Conservation (phyloP, 2,797 vertebrate species). For the Amblyraja radiata region DNA sequence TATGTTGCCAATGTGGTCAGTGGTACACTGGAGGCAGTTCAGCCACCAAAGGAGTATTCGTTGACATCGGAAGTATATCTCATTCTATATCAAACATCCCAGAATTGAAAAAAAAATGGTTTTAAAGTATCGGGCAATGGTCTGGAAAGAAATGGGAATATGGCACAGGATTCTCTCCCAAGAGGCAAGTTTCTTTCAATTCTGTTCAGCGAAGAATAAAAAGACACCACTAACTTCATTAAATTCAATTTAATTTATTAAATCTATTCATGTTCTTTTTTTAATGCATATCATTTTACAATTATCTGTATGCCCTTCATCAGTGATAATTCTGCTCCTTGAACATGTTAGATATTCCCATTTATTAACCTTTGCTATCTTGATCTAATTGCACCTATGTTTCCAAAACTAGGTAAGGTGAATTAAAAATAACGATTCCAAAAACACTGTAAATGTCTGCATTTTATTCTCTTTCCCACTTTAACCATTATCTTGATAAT, state of each 20-base stretch:
- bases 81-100: neutral
- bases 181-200: neutral
- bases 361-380: neutral
- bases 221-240: neutral
- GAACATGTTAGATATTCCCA: neutral
- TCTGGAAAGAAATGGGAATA: neutral
- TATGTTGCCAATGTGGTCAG: too few relatives aligned
- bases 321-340: neutral
- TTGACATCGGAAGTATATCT: neutral
- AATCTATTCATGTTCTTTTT: neutral
- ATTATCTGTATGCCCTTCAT: neutral
- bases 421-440: slow-evolving; percentile 11
- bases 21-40: too few relatives aligned
- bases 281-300: neutral
- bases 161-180: neutral
- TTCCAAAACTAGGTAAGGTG: neutral
- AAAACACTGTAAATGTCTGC: neutral
- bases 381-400: neutral
- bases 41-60: too few relatives aligned
- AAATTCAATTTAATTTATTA: neutral
- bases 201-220: neutral
- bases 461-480: neutral
- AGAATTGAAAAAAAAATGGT: neutral
- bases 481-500: neutral
- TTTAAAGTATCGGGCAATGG: neutral